These are phyloP conservation scores for Nemotelus nigrinus DNA, from an alignment of 2,888 invertebrate species.

Conservation along the genomic window DNA sequence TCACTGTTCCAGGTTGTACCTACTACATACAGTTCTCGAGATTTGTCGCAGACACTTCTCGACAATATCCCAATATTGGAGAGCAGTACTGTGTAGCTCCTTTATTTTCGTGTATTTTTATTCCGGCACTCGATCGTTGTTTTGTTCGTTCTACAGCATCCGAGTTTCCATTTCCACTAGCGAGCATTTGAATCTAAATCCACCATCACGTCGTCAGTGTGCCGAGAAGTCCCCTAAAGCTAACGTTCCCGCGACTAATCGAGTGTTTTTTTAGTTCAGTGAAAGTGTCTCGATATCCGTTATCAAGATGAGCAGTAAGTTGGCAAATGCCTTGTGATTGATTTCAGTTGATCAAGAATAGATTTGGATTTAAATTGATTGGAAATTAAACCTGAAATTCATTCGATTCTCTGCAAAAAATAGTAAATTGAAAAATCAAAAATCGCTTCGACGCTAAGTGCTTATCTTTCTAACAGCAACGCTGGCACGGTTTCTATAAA, in stretches of 20 bases:
- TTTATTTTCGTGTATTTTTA: not conserved
- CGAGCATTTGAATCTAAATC: conserved; percentile 3
- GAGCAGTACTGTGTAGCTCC: conserved; percentile 23
- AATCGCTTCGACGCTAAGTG: conserved; percentile 34
- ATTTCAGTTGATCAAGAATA: conserved; percentile 22
- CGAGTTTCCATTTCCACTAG: not conserved
- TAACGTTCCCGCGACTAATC: conserved; percentile 6
- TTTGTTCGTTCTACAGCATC: not conserved
- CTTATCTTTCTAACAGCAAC: conserved; percentile 33
- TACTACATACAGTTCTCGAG: not conserved
- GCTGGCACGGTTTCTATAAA: conserved; percentile 35
- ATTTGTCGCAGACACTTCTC: conserved; percentile 22
- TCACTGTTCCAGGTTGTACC: conserved; percentile 34
- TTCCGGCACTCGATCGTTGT: not conserved
- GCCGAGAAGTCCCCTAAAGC: conserved; percentile 5
- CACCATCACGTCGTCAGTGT: not conserved
- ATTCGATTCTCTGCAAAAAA: not conserved
- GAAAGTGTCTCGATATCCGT: conserved; percentile 46
- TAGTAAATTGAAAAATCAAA: conserved; percentile 8
- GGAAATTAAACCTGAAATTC: not conserved
- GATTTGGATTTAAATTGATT: not conserved
- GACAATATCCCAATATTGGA: not conserved
- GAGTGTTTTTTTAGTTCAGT: conserved; percentile 33
- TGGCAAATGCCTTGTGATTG: conserved; percentile 47
- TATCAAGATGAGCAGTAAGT: conserved; percentile 60